These are phyloP conservation scores for Thripadectes ignobilis DNA, from an alignment of 2,797 vertebrate genomes.

Conservation along the genomic window DNA sequence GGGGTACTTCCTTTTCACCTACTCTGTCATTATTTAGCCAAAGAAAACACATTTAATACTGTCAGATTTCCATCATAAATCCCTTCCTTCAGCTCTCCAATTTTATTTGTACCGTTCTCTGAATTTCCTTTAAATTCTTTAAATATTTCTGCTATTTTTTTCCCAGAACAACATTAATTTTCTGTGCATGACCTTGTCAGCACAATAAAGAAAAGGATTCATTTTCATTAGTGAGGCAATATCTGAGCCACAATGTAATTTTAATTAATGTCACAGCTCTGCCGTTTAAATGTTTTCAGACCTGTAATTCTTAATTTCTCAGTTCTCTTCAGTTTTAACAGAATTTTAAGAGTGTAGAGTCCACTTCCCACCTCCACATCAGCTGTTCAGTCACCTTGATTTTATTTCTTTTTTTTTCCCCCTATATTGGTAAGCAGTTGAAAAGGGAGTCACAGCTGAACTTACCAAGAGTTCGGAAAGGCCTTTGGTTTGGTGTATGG, in stretches of 20 bases:
- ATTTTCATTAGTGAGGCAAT: neutral
- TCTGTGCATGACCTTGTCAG: neutral
- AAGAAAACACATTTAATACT: neutral
- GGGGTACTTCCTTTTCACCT: neutral
- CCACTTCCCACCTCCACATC: accelerated
- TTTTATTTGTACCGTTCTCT: neutral
- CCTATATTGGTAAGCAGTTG: neutral
- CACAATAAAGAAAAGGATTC: neutral
- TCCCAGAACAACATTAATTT: neutral
- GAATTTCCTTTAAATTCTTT: neutral
- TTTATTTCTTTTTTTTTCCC: neutral
- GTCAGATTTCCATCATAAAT: neutral
- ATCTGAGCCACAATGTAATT: neutral
- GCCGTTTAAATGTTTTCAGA: neutral
- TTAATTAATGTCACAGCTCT: neutral
- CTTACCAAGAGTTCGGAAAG: constrained; percentile 91
- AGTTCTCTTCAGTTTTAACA: neutral
- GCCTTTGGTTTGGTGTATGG: constrained; percentile 88
- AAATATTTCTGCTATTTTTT: neutral
- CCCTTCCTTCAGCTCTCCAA: neutral
- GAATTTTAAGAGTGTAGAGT: neutral
- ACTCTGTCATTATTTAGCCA: constrained; percentile 7
- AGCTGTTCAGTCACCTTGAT: neutral
- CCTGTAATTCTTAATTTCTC: neutral
- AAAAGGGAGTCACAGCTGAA: neutral